Evolutionary conservation across 2,888 invertebrate species (phyloP).

Genomic region (Periphyllus acericola): DNA sequence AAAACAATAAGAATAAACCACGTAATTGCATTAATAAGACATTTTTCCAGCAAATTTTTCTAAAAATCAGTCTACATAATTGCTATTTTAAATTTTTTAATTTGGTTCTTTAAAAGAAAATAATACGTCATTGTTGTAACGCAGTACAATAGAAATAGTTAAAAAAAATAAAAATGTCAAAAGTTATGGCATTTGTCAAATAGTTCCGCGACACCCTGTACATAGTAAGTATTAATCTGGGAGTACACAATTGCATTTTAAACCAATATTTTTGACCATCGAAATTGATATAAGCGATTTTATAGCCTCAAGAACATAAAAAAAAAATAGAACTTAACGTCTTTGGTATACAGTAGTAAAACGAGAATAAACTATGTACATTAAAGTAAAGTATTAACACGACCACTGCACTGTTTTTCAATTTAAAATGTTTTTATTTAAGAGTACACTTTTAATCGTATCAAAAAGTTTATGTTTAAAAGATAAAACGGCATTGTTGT

Average conservation of each 20-base stretch:
- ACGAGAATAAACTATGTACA: not conserved
- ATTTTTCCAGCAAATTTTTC: too few species aligned
- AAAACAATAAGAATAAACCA: too few species aligned
- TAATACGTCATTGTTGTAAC: too few species aligned
- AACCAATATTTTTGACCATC: not conserved
- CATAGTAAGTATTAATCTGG: not conserved
- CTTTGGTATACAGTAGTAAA: slow-evolving; percentile 11
- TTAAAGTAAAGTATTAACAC: slow-evolving; percentile 8
- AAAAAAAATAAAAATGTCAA: too few species aligned
- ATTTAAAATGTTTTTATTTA: not conserved
- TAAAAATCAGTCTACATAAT: too few species aligned
- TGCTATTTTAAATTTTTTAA: too few species aligned
- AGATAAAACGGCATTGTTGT: not conserved
- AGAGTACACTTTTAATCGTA: not conserved
- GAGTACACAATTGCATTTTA: not conserved
- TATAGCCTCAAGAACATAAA: slow-evolving; percentile 22
- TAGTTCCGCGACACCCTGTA: too few species aligned
- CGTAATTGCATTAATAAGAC: too few species aligned
- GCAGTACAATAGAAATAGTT: too few species aligned
- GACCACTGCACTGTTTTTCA: not conserved
- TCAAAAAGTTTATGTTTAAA: not conserved
- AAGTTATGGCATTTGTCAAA: too few species aligned
- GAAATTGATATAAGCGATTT: slow-evolving; percentile 15
- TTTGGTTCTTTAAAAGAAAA: too few species aligned
- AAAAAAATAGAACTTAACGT: not conserved